Percentiles rank a stretch among this genome's conserved stretches.
Conservation (phyloP, 2,888 invertebrate genomes). For the Drosophila flavopinicola region DNA sequence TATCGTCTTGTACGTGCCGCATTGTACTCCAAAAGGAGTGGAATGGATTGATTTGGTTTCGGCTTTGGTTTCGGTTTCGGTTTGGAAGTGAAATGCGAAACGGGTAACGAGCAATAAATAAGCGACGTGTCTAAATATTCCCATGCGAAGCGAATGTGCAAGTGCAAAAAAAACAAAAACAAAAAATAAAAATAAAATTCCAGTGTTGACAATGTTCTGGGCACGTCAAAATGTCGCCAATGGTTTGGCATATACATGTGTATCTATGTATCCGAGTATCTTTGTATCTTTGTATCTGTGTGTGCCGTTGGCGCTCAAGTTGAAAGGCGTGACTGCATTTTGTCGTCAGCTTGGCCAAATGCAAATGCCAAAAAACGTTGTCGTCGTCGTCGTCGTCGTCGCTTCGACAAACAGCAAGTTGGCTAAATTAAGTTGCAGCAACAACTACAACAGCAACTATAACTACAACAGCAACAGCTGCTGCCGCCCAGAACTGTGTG, state of each 20-base stretch:
- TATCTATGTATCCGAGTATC: constrained; percentile 17
- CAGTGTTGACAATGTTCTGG: constrained; percentile 63
- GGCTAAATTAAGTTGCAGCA: constrained; percentile 59
- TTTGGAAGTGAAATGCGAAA: constrained; percentile 37
- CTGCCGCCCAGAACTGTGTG: constrained; percentile 34
- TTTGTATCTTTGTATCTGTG: constrained; percentile 27
- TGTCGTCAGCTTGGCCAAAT: constrained; percentile 52
- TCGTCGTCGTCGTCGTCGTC: too few species aligned
- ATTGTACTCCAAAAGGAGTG: constrained; percentile 29
- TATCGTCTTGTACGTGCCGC: constrained; percentile 56
- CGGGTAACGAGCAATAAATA: constrained; percentile 48
- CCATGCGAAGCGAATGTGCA: constrained; percentile 28
- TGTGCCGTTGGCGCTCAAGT: constrained; percentile 68
- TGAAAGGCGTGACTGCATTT: constrained; percentile 60
- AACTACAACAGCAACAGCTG: too few species aligned
- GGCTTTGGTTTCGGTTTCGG: constrained; percentile 10
- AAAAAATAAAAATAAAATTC: too few species aligned
- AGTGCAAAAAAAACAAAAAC: constrained; percentile 48
- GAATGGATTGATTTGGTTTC: constrained; percentile 15
- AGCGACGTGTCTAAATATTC: constrained; percentile 49
- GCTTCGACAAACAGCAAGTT: constrained; percentile 49
- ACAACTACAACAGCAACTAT: constrained; percentile 24
- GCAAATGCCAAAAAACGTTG: constrained; percentile 67
- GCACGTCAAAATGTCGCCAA: constrained; percentile 66
- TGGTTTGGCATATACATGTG: constrained; percentile 14